These are phyloP conservation scores for Canis aureus DNA, from an alignment of 2,113 vertebrate species.

Conservation along the genomic window DNA sequence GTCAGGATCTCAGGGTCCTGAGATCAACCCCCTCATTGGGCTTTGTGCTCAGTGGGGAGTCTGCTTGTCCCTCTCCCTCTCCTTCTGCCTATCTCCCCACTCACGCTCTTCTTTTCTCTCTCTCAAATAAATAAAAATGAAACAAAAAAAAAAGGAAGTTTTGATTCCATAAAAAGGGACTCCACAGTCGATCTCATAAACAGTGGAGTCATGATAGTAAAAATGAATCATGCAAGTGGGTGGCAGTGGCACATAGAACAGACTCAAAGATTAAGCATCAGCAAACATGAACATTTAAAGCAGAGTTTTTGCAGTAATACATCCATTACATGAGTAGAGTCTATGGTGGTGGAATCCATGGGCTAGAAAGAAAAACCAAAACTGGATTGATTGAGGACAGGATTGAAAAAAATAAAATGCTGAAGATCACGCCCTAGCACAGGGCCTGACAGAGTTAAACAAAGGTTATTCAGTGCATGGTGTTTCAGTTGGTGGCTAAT, in stretches of 20 bases:
- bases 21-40: background rate
- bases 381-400: background rate
- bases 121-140: background rate
- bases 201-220: background rate
- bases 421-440: background rate
- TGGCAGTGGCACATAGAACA: background rate
- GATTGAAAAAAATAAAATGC: background rate
- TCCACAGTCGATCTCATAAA: background rate
- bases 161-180: background rate
- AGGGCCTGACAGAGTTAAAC: background rate
- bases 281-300: background rate
- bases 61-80: background rate
- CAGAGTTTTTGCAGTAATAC: background rate
- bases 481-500: background rate
- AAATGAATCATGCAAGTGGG: background rate
- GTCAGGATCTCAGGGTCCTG: background rate
- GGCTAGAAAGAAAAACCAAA: conserved; percentile 1
- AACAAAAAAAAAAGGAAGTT: background rate
- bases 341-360: background rate
- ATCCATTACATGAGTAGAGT: background rate
- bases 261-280: background rate
- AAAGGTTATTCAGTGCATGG: background rate
- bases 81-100: background rate
- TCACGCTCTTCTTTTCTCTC: background rate
- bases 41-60: background rate